Percentiles rank a stretch among this genome's conserved stretches.
Conservation (phyloP, 2,113 vertebrate species). For the Pseudorasbora parva region DNA sequence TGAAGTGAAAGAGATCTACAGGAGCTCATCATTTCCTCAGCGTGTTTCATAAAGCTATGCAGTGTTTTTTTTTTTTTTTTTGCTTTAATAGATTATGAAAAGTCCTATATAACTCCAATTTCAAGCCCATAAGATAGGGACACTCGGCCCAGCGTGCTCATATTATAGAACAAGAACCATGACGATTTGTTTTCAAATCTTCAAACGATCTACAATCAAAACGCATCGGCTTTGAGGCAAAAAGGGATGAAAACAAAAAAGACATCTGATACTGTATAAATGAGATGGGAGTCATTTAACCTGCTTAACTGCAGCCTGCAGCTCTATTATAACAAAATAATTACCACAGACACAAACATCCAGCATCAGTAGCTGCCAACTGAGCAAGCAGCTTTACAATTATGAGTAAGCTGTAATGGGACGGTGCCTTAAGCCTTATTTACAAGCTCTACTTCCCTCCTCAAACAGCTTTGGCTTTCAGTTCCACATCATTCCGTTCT, state of each 20-base stretch:
- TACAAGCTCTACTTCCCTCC: not conserved
- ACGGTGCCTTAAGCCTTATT: constrained; percentile 47
- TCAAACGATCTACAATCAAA: not conserved
- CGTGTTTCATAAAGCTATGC: not conserved
- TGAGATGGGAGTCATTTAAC: constrained; percentile 33
- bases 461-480: constrained; percentile 46
- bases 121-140: not conserved
- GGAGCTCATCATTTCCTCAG: constrained; percentile 20
- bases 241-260: not conserved
- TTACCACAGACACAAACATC: constrained; percentile 44
- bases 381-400: constrained; percentile 39
- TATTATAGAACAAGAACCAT: not conserved
- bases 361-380: constrained; percentile 41
- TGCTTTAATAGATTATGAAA: not conserved
- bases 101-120: not conserved
- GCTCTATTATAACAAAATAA: constrained; percentile 47
- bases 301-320: constrained; percentile 46
- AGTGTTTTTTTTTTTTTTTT: not conserved
- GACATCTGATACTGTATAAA: constrained; percentile 11
- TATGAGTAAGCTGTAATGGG: constrained; percentile 49
- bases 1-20: constrained; percentile 47
- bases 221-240: not conserved
- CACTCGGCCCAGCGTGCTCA: not conserved
- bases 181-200: not conserved
- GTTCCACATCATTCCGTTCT: constrained; percentile 43